Evolutionary conservation across 2,888 invertebrate genomes (phyloP).

Genomic region (Tinea semifulvella): DNA sequence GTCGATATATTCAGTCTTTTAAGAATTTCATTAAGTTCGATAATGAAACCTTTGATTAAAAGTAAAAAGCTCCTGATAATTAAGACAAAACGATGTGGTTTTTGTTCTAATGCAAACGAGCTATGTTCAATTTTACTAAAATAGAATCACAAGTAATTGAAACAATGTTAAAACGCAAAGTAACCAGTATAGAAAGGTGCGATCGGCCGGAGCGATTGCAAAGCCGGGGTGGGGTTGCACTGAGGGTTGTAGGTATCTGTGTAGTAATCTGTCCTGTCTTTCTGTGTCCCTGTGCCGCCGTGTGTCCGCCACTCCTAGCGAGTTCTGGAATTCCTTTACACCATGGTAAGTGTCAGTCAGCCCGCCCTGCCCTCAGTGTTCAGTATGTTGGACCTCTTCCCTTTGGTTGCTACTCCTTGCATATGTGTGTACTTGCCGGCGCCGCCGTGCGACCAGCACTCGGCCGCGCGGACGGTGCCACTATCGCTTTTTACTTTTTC

Average conservation of each 20-base stretch:
- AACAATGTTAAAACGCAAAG: conserved; percentile 62
- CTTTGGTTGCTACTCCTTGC: conserved; percentile 66
- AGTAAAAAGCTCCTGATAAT: not conserved
- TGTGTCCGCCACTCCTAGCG: conserved; percentile 85
- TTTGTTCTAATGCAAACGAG: conserved; percentile 65
- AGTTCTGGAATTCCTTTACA: conserved; percentile 98
- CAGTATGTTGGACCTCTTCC: conserved; percentile 63
- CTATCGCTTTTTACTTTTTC: conserved; percentile 60
- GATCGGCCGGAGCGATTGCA: conserved; percentile 52
- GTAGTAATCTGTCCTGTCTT: conserved; percentile 71
- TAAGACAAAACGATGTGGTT: conserved; percentile 30
- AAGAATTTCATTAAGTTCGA: not conserved
- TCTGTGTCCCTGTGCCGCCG: conserved; percentile 76
- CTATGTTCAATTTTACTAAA: conserved; percentile 30
- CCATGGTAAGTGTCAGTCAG: conserved; percentile 93
- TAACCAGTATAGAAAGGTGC: conserved; percentile 62
- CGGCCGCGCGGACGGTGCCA: conserved; percentile 54
- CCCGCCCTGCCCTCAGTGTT: conserved; percentile 69
- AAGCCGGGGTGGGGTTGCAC: conserved; percentile 64
- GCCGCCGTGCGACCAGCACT: conserved; percentile 50
- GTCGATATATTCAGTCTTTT: not conserved
- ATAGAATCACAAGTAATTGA: conserved; percentile 25
- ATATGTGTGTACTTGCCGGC: conserved; percentile 60
- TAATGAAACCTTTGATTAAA: too few species aligned
- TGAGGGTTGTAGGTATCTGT: conserved; percentile 68